Base-by-base conservation (phyloP, 2,888 invertebrate genomes). In the Acleris holmiana region DNA sequence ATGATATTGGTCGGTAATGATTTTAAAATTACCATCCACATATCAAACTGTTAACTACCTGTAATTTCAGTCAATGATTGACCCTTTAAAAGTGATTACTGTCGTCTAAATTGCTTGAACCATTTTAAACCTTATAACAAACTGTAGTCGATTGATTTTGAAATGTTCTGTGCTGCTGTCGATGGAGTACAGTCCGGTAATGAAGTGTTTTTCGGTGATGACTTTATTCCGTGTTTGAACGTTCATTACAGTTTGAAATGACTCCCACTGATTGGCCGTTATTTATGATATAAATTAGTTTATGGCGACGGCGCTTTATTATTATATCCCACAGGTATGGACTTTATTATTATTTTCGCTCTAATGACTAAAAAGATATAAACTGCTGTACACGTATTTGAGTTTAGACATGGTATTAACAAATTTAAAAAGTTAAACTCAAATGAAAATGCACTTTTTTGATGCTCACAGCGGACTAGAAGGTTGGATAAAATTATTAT, bases 181-280 rank as follows among this genome's bases (percentile, higher is more conserved):
- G n/a, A 40, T 59, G 21, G 15, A 44, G 29, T 29, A 53, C 49
- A 50, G 41, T 59, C 35, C 46, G 49, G 23, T 66, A 60, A 60
- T 59, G 66, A 65, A 67, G 67, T 68, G 64, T 67, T 58, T 61
- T 46, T 18, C 29, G 7, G 58, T 83, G 81, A 84, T 82, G 84
- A 78, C 84, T 79, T 69, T 75, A 82, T 84, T 80, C 67, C 84
- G 79, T 84, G 84, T 70, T 67, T 29, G 49, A 53, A 40, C 18
- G 46, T 40, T 66, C 41, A 66, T 66, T 66, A 66, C 19, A 23
- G 8, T 35, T 44, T 10, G 40, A 53, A 66, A 57, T 66, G 48
- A 61, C 49, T 44, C 47, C 19, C 29, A 15, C 40, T 57, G 59
- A 64, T 44, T 21, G 13, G 18, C 21, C 21, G 57, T 59, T 47